Evolutionary conservation across 2,888 invertebrate genomes (phyloP).

Genomic region (Dynastes tityus): DNA sequence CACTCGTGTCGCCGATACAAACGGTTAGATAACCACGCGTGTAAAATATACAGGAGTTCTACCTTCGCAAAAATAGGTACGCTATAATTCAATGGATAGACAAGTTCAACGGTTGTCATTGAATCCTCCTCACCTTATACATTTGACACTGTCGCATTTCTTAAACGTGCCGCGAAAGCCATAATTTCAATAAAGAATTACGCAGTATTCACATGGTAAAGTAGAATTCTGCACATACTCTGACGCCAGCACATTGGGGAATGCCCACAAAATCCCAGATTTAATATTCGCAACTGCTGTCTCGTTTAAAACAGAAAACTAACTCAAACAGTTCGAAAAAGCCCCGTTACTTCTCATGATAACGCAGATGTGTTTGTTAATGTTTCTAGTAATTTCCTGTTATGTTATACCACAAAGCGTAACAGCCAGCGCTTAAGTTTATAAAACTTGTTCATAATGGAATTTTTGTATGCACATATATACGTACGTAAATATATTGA

Average conservation of each 20-base stretch:
- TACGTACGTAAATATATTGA: too few species aligned
- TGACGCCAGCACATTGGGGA: too few species aligned
- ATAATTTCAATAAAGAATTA: background rate
- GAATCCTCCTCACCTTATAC: conserved; percentile 35
- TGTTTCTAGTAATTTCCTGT: background rate
- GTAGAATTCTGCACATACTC: conserved; percentile 2
- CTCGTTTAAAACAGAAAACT: too few species aligned
- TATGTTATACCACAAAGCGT: background rate
- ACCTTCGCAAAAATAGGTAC: conserved; percentile 27
- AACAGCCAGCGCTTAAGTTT: background rate
- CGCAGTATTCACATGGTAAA: conserved; percentile 18
- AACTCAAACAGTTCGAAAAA: too few species aligned
- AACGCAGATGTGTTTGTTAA: background rate
- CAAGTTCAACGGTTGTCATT: conserved; percentile 51
- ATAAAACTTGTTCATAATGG: too few species aligned
- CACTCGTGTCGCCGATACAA: conserved; percentile 37
- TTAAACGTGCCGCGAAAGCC: background rate
- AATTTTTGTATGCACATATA: too few species aligned
- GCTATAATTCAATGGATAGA: conserved; percentile 26
- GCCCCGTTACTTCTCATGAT: too few species aligned
- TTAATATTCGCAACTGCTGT: too few species aligned
- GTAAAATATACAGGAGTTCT: conserved; percentile 8
- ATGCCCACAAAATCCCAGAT: too few species aligned
- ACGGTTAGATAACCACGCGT: conserved; percentile 40
- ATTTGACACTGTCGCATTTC: background rate